A percentile compares a stretch with the other conserved stretches of the same genome.
phyloP scores from a whole-genome alignment of 2,113 vertebrate genomes.

The Phalacrocorax aristotelis region DNA sequence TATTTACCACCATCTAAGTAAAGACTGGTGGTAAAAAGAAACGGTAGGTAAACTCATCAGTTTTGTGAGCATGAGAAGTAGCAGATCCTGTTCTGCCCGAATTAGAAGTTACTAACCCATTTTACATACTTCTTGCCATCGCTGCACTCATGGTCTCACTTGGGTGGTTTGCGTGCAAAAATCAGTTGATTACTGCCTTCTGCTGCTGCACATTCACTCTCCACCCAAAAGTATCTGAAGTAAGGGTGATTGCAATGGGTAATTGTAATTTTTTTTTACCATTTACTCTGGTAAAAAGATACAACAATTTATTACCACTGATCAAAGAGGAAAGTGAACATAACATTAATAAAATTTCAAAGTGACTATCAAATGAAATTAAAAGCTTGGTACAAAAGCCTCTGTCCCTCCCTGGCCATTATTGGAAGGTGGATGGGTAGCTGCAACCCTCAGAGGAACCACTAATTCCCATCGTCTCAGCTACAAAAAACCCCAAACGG shows the following conservation, averaged over 20 bases:
- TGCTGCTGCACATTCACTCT: background rate
- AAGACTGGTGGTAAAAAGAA: background rate
- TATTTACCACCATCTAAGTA: background rate
- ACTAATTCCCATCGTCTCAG: background rate
- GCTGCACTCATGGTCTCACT: background rate
- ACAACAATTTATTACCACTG: fast-evolving
- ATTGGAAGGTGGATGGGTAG: fast-evolving
- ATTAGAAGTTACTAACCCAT: background rate
- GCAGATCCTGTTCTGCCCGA: background rate
- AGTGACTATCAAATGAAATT: background rate
- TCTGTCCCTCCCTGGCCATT: background rate
- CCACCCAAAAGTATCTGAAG: background rate
- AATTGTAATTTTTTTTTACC: too few relatives aligned
- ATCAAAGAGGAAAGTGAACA: background rate
- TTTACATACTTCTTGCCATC: background rate
- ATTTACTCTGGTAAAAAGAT: background rate
- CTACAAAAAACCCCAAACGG: background rate
- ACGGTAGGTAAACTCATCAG: background rate
- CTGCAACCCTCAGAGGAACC: background rate
- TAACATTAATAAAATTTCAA: background rate
- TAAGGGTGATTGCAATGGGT: background rate
- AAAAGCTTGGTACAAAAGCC: background rate
- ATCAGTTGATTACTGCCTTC: background rate
- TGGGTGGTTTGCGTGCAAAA: background rate
- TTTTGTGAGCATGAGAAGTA: background rate